A percentile compares a stretch with the other conserved stretches of the same genome.
These are phyloP conservation scores for Dendrocopos noguchii DNA, from an alignment of 2,113 vertebrate species.

Conservation along the genomic window DNA sequence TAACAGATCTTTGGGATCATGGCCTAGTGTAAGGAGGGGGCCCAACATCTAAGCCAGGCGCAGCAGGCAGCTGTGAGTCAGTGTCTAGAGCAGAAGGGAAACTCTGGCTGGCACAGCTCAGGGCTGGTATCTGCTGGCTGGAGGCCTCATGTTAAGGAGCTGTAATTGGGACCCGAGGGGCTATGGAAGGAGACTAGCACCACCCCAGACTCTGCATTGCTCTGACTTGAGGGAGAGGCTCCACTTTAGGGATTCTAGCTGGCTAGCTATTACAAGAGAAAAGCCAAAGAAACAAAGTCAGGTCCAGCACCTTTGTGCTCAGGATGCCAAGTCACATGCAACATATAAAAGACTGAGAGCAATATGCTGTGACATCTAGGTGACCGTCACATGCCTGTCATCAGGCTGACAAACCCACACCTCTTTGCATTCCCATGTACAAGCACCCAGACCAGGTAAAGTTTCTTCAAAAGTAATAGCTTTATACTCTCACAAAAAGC, in stretches of 20 bases:
- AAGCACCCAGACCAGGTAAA: not conserved
- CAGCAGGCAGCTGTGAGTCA: constrained; percentile 6
- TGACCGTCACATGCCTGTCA: not conserved
- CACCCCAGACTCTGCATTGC: not conserved
- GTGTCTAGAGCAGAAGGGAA: not conserved
- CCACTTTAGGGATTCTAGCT: not conserved
- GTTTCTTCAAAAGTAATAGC: not conserved
- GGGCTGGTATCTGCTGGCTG: not conserved
- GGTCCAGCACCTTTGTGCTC: not conserved
- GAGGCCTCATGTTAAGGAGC: not conserved
- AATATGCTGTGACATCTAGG: not conserved
- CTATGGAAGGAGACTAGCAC: not conserved
- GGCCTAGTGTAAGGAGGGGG: not conserved
- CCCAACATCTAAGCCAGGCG: not conserved
- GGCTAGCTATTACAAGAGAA: not conserved
- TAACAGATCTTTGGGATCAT: constrained; percentile 14
- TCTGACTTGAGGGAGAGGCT: not conserved
- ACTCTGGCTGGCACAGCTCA: not conserved
- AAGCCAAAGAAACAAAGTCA: not conserved
- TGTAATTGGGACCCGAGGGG: not conserved
- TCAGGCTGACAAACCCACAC: not conserved
- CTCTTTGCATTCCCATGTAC: not conserved
- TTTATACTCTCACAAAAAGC: not conserved
- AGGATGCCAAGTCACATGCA: not conserved
- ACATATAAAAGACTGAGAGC: not conserved